Evolutionary conservation across 2,888 invertebrate species (phyloP).

Genomic region (Tipula unca): DNA sequence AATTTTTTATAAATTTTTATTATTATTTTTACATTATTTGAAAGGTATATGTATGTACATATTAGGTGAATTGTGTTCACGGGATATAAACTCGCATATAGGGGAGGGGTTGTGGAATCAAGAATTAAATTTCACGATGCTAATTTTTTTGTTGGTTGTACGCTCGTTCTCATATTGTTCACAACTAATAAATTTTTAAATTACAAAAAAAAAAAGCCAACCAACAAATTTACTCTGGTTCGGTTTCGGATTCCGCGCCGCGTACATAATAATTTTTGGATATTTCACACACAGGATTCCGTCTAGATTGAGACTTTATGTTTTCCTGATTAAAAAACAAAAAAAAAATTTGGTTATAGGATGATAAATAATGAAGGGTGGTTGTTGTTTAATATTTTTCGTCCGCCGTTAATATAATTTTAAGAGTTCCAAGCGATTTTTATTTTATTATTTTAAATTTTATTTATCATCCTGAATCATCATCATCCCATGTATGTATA

Average conservation of each 20-base stretch:
- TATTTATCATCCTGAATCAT: neutral
- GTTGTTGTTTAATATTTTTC: neutral
- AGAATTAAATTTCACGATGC: neutral
- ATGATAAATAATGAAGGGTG: neutral
- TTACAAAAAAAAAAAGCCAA: neutral
- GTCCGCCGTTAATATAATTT: neutral
- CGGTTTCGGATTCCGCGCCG: neutral
- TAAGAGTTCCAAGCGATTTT: neutral
- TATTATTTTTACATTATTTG: conserved; percentile 8
- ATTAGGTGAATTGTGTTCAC: neutral
- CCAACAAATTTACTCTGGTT: neutral
- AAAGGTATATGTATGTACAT: neutral
- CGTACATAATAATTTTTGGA: neutral
- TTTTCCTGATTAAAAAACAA: neutral
- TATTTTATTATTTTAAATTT: neutral
- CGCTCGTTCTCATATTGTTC: neutral
- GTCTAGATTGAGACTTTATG: neutral
- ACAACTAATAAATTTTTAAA: conserved; percentile 14
- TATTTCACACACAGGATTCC: neutral
- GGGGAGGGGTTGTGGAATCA: neutral
- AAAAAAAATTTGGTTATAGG: neutral
- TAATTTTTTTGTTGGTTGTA: neutral
- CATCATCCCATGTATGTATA: no score
- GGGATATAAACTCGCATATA: neutral
- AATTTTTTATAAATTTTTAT: neutral